A percentile compares a stretch with the other conserved stretches of the same genome.
Evolutionary conservation across 2,113 vertebrate genomes (phyloP).

Genomic region (Hydrolagus affinis): DNA sequence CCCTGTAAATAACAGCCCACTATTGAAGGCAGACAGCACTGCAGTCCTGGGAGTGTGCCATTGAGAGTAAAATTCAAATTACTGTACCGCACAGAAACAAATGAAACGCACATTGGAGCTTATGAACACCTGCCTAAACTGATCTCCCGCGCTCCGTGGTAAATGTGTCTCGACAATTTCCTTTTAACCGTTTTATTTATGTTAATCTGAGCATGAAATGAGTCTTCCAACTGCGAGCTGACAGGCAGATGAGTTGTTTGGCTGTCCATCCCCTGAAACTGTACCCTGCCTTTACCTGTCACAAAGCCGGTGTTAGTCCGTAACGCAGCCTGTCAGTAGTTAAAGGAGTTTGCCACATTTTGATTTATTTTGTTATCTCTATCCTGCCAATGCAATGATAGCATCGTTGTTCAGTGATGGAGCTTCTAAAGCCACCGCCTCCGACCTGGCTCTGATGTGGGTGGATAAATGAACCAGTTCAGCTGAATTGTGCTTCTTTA

Average conservation of each 20-base stretch:
- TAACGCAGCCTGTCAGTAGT: neutral
- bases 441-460: too few relatives aligned
- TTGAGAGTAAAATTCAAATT: conserved; percentile 19
- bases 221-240: neutral
- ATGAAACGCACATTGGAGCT: neutral
- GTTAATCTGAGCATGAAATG: conserved; percentile 23
- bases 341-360: neutral
- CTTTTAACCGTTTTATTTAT: conserved; percentile 19
- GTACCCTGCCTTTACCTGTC: neutral
- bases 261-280: neutral
- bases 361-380: neutral
- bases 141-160: neutral
- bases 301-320: neutral
- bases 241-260: neutral
- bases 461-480: too few relatives aligned
- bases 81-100: neutral
- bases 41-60: neutral
- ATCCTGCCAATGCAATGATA: too few relatives aligned
- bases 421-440: too few relatives aligned
- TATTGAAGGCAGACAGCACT: neutral
- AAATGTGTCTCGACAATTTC: conserved; percentile 2
- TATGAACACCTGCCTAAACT: neutral
- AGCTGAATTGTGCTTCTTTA: too few relatives aligned
- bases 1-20: neutral
- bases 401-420: too few relatives aligned